Conservation (phyloP, 2,797 vertebrate species). For the Botia kubotai region DNA sequence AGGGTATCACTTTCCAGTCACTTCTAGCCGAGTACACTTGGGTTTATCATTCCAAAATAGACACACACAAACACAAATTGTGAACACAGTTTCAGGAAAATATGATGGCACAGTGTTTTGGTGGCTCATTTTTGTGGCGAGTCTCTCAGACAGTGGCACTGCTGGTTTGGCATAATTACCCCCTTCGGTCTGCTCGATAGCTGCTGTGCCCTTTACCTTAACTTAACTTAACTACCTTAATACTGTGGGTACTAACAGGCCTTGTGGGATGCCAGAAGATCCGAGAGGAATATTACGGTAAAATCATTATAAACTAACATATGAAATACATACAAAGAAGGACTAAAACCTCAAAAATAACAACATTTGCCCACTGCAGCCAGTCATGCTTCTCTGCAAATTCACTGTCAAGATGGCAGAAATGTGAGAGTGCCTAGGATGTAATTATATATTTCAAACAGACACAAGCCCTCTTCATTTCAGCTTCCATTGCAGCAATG, state of each 20-base stretch:
- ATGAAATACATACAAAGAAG: not conserved
- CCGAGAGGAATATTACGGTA: not conserved
- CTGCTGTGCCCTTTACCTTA: slow-evolving; percentile 32
- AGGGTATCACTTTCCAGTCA: slow-evolving; percentile 20
- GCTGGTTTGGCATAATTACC: slow-evolving; percentile 51
- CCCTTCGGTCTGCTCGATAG: slow-evolving; percentile 38
- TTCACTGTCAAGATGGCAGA: slow-evolving; percentile 43
- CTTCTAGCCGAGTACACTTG: not conserved
- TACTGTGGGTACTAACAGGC: slow-evolving; percentile 42
- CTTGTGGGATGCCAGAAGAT: slow-evolving; percentile 24
- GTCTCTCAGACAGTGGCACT: slow-evolving; percentile 46
- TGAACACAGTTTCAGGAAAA: slow-evolving; percentile 32
- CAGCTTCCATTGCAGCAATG: slow-evolving; percentile 36
- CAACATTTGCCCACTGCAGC: slow-evolving; percentile 36
- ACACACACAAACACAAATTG: slow-evolving; percentile 9
- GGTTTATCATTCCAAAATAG: slow-evolving; percentile 31
- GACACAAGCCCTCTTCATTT: slow-evolving; percentile 56
- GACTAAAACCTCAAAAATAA: slow-evolving; percentile 45
- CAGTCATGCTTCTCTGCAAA: slow-evolving; percentile 41
- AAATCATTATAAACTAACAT: slow-evolving; percentile 14
- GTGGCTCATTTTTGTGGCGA: slow-evolving; percentile 49
- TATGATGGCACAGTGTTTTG: slow-evolving; percentile 34
- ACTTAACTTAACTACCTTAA: not conserved
- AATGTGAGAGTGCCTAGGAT: slow-evolving; percentile 58
- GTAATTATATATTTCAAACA: slow-evolving; percentile 56